phyloP scores from a whole-genome alignment of 2,797 vertebrate species.

The Rousettus madagascariensis region DNA sequence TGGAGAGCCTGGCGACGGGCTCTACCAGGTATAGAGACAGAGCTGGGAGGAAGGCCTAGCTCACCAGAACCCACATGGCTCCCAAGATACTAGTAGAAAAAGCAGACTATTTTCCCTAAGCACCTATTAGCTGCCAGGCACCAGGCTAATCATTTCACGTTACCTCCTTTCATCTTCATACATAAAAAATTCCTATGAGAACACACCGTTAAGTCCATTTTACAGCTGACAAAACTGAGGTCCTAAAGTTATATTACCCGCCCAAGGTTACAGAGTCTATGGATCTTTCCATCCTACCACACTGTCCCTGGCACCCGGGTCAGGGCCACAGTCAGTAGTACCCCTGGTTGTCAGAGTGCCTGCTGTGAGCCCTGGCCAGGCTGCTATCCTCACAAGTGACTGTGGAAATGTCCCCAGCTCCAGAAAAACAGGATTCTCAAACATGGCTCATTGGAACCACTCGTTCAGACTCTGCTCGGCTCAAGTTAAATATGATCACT shows the following conservation, averaged over 20 bases:
- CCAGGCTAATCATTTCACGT: neutral
- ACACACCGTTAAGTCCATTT: conserved; percentile 18
- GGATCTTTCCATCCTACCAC: neutral
- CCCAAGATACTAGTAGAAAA: neutral
- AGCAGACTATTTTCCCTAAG: neutral
- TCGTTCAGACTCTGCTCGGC: neutral
- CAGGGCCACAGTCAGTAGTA: neutral
- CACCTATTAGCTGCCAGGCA: neutral
- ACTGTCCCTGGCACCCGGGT: neutral
- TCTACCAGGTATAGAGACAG: neutral
- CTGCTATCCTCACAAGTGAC: neutral
- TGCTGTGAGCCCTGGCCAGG: neutral
- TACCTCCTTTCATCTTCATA: neutral
- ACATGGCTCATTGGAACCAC: neutral
- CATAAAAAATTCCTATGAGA: neutral
- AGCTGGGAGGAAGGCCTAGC: neutral
- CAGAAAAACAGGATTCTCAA: neutral
- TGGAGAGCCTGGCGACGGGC: neutral
- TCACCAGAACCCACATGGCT: neutral
- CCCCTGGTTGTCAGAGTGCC: neutral
- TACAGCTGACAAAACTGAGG: neutral
- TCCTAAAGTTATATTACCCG: neutral
- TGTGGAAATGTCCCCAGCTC: neutral
- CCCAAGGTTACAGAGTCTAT: neutral
- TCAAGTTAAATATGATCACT: neutral